phyloP scores from a whole-genome alignment of 1,140 invertebrate species.

The Brachystomella parvula region DNA sequence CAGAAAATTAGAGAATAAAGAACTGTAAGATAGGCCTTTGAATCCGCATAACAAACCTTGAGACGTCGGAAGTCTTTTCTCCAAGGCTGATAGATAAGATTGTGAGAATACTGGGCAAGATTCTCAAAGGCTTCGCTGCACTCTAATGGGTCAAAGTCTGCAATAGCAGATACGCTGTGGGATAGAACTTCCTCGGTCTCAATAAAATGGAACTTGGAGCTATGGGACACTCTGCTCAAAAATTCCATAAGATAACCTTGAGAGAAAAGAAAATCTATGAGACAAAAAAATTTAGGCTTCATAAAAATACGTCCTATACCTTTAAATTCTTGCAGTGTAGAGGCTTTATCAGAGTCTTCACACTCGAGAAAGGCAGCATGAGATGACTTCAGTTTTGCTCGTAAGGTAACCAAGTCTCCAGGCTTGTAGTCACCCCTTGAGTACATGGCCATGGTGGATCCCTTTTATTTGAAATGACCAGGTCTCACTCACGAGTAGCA shows the following conservation, averaged over 20 bases:
- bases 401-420: too few relatives aligned
- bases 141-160: conserved; percentile 68
- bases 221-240: conserved; percentile 63
- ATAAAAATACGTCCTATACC: too few relatives aligned
- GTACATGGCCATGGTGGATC: too few relatives aligned
- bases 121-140: conserved; percentile 72
- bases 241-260: conserved; percentile 67
- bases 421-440: too few relatives aligned
- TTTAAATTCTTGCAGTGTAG: background rate
- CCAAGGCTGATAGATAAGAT: conserved; percentile 77
- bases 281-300: too few relatives aligned
- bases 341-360: too few relatives aligned
- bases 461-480: too few relatives aligned
- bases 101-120: conserved; percentile 72
- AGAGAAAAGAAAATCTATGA: conserved; percentile 35
- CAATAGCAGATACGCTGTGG: conserved; percentile 55
- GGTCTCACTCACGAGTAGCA: too few relatives aligned
- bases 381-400: too few relatives aligned
- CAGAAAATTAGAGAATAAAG: conserved; percentile 38
- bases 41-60: conserved; percentile 50
- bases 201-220: conserved; percentile 65
- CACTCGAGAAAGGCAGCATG: too few relatives aligned
- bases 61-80: conserved; percentile 71
- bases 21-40: background rate
- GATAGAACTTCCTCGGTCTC: conserved; percentile 62